Evolutionary conservation across 2,888 invertebrate genomes (phyloP), one percentile per base, ranked within the genome.

Genomic region (Peribatodes rhomboidaria): DNA sequence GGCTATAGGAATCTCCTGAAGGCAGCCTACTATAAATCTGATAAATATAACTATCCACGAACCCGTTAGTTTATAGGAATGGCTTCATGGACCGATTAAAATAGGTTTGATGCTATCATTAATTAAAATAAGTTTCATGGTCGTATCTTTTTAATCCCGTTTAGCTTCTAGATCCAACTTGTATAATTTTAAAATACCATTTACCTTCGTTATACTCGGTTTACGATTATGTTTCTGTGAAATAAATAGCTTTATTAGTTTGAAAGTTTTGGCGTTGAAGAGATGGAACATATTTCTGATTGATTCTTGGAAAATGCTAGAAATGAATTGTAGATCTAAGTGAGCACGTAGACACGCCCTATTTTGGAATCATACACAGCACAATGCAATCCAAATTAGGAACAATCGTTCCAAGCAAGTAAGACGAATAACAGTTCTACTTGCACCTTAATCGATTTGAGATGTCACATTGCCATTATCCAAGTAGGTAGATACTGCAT

Each of bases 361-460:
- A 20, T 42, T 10, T 42, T 0, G 1, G 16, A 16, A 14, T 9
- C n/a, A 41, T 1, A 4, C n/a, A 37, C 6, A n/a, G 42, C n/a
- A 27, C 27, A 22, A n/a, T 27, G n/a, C 31, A 37, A 4, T 4
- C 0, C 18, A 20, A 31, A 55, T 49, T 61, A 61, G n/a, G 47
- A 20, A 41, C 49, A 16, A 42, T 42, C 35, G 16, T 55, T 42
- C n/a, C 9, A 50, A 49, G 47, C 20, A 55, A 55, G 49, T 61
- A 42, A 14, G 20, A 20, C 42, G 11, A n/a, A 8, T 22, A 16
- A 55, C 54, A 49, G 55, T 35, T 22, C 52, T 18, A 44, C 39
- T 44, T 33, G 39, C 49, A 49, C 55, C 56, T 47, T 42, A 44
- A 57, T 57, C 50, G 57, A 50, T 50, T 39, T 50, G 39, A 56